Conservation (phyloP, 2,888 invertebrate genomes). For the Aspidiotus destructor region DNA sequence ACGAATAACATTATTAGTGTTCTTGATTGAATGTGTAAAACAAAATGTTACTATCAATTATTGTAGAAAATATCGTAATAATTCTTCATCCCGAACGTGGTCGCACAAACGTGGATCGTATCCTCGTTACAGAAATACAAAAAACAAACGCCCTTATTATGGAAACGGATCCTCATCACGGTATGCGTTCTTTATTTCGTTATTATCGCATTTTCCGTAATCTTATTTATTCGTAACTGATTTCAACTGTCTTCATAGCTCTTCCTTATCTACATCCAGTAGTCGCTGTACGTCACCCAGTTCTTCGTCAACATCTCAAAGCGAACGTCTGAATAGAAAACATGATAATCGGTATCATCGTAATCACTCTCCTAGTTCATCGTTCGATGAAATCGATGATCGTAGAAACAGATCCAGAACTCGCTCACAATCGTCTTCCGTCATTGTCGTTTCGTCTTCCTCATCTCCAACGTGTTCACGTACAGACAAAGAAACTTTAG, state of each 20-base stretch:
- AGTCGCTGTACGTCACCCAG: conserved; percentile 12
- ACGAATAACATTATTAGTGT: too few relatives aligned
- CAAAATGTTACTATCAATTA: background rate
- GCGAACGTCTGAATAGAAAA: conserved; percentile 3
- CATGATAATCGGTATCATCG: conserved; percentile 12
- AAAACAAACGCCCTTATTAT: background rate
- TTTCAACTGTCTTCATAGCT: conserved; percentile 4
- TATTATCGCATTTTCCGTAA: background rate
- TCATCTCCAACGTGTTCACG: conserved; percentile 16
- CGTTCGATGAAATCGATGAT: conserved; percentile 9
- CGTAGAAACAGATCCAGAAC: conserved; percentile 2
- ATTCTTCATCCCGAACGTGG: background rate
- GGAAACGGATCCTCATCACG: background rate
- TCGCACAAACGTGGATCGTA: background rate
- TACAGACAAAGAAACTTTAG: conserved; percentile 9
- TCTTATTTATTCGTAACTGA: background rate
- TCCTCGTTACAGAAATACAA: background rate
- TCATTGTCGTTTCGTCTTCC: conserved; percentile 19
- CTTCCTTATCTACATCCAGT: conserved; percentile 7
- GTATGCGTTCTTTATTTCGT: conserved; percentile 1
- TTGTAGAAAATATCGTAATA: background rate
- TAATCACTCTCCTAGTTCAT: conserved; percentile 20
- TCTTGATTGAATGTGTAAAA: background rate
- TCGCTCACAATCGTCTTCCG: conserved; percentile 18
- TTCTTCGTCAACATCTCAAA: conserved; percentile 11